Percentiles rank a stretch among this genome's conserved stretches.
Conservation (phyloP, 35 echinoderm and acorn worm species). For the Ophioderma brevispina region DNA sequence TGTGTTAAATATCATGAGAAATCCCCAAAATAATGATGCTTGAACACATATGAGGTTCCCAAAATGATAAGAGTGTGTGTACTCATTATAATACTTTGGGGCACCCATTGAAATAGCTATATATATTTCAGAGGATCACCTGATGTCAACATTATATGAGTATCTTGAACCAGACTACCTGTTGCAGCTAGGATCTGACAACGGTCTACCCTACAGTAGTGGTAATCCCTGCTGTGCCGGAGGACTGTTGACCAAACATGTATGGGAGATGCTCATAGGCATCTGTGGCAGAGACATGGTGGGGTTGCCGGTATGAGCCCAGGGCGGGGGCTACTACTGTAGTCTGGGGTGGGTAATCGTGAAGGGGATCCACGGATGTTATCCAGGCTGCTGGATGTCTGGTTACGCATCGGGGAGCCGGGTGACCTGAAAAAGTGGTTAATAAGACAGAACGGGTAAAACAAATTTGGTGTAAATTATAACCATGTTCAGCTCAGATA, state of each 20-base stretch:
- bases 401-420: background rate
- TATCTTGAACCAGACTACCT: too few species aligned
- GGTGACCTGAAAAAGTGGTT: background rate
- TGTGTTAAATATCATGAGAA: too few species aligned
- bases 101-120: too few species aligned
- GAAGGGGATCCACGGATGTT: slow-evolving; percentile 43
- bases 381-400: slow-evolving; percentile 51
- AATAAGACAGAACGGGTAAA: too few species aligned
- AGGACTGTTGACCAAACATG: background rate
- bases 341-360: slow-evolving; percentile 84
- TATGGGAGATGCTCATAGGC: background rate
- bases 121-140: too few species aligned
- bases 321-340: slow-evolving; percentile 43
- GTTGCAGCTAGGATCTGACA: background rate
- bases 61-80: too few species aligned
- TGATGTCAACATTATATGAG: too few species aligned
- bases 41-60: too few species aligned
- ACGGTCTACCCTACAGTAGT: background rate
- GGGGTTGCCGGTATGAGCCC: slow-evolving; percentile 40
- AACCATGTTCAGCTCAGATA: too few species aligned
- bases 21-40: too few species aligned
- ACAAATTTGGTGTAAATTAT: too few species aligned
- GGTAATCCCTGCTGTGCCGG: background rate
- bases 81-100: too few species aligned
- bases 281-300: slow-evolving; percentile 65